Base-by-base conservation (phyloP, 2,888 invertebrate genomes). In the Sicus ferrugineus region DNA sequence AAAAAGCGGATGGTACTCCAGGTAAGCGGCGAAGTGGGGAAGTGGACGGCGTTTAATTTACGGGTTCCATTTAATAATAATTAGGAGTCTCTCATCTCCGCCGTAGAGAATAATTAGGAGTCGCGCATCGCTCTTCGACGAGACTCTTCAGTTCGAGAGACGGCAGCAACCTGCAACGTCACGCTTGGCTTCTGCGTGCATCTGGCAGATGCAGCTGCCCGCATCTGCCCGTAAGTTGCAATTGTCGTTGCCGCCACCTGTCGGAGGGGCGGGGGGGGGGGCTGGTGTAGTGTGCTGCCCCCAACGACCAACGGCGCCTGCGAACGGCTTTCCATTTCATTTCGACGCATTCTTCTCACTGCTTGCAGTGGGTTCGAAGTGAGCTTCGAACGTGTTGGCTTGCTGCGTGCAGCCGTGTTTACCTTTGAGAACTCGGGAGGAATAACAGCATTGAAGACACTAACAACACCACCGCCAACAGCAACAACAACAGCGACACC, bases 401-500 rank as follows among this genome's bases (percentile, higher is more conserved):
- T 19, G 28, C 48, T 2, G 31, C 14, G 64, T 30, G 64, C 26
- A 28, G 9, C 28, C 23, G 28, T 63, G 63, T 63, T 63, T 63
- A 63, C 63, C 63, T 63, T 48, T 46, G 59, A 31, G 19, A 70
- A 46, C 34, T 58, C 26, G 68, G 69, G 75, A 75, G 75, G 58
- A 61, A 69, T 72, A 73, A 74, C 70, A 72, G 75, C 75, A 77
- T 73, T 67, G 64, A 61, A 56, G 73, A 75, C 75, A 75, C 75
- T 61, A 58, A 68, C 74, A 76, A 73, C 69, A 66, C 58, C 63
- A 72, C 66, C 65, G 3, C 3, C 14, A 42, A 42, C 42, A 9
- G n/a, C n/a, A 69, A 70, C 75, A 75, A 76, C 62, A 61, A 69
- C 72, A 73, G 73, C 70, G 71, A 76, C 75, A 77, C 73, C 68